Evolutionary conservation across 2,888 invertebrate genomes (phyloP).

Genomic region (Hypsopygia costalis): DNA sequence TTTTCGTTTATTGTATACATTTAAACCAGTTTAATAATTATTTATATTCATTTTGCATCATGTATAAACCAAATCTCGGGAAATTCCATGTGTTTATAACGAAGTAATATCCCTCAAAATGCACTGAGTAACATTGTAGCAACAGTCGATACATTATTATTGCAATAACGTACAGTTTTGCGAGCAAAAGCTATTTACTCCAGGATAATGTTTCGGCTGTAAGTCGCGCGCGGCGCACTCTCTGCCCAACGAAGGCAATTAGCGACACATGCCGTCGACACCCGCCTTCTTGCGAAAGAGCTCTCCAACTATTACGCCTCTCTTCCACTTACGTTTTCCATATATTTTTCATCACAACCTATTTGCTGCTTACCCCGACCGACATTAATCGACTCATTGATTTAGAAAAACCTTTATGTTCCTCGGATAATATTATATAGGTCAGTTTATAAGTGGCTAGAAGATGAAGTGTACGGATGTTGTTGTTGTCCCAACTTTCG

Average conservation of each 20-base stretch:
- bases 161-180: constrained; percentile 27
- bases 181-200: constrained; percentile 35
- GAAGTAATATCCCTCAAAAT: too few relatives aligned
- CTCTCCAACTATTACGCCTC: constrained; percentile 38
- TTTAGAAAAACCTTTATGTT: not conserved
- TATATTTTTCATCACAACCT: constrained; percentile 24
- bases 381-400: constrained; percentile 1
- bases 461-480: not conserved
- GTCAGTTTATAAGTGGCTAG: not conserved
- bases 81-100: too few relatives aligned
- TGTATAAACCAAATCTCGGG: too few relatives aligned
- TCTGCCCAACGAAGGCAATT: constrained; percentile 60
- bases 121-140: constrained; percentile 4
- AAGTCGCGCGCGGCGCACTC: constrained; percentile 24
- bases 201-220: constrained; percentile 20
- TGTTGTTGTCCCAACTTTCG: constrained; percentile 9
- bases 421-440: not conserved
- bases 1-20: too few relatives aligned
- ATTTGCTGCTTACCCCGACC: not conserved
- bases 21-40: too few relatives aligned
- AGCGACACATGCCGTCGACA: constrained; percentile 57
- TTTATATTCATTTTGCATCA: too few relatives aligned
- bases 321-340: constrained; percentile 28
- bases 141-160: constrained; percentile 1
- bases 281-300: constrained; percentile 32